These are phyloP conservation scores for Ennomos fuscantarius DNA, from an alignment of 2,888 invertebrate genomes.

Conservation along the genomic window DNA sequence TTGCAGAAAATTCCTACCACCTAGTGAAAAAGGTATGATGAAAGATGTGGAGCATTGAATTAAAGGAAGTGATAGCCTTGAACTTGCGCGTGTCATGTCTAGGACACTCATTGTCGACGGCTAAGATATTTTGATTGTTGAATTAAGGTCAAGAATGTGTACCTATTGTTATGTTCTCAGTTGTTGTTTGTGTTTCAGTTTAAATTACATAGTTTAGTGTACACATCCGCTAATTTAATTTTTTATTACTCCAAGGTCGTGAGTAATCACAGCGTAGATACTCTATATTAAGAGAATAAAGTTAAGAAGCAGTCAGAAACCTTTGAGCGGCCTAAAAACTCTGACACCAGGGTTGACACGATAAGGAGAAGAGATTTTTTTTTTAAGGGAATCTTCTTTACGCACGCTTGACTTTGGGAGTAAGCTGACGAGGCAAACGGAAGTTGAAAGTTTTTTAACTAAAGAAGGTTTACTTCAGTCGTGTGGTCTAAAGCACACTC, in stretches of 20 bases:
- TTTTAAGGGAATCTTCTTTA: too few relatives aligned
- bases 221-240: constrained; percentile 18
- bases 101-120: constrained; percentile 17
- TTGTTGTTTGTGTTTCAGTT: constrained; percentile 17
- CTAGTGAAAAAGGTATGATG: neutral
- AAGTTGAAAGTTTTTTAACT: too few relatives aligned
- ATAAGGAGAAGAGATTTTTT: too few relatives aligned
- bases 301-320: too few relatives aligned
- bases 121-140: constrained; percentile 21
- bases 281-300: neutral
- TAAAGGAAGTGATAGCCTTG: constrained; percentile 17
- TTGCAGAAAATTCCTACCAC: too few relatives aligned
- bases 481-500: too few relatives aligned
- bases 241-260: constrained; percentile 25
- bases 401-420: too few relatives aligned
- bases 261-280: neutral
- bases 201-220: constrained; percentile 19
- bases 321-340: too few relatives aligned
- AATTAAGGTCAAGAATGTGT: constrained; percentile 21
- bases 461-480: too few relatives aligned
- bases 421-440: too few relatives aligned
- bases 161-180: constrained; percentile 17
- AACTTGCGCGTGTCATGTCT: constrained; percentile 15
- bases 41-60: constrained; percentile 9
- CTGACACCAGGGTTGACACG: too few relatives aligned